A percentile compares a stretch with the other conserved stretches of the same genome.
phyloP scores from a whole-genome alignment of 1,140 invertebrate genomes.

The Pollicipes pollicipes region DNA sequence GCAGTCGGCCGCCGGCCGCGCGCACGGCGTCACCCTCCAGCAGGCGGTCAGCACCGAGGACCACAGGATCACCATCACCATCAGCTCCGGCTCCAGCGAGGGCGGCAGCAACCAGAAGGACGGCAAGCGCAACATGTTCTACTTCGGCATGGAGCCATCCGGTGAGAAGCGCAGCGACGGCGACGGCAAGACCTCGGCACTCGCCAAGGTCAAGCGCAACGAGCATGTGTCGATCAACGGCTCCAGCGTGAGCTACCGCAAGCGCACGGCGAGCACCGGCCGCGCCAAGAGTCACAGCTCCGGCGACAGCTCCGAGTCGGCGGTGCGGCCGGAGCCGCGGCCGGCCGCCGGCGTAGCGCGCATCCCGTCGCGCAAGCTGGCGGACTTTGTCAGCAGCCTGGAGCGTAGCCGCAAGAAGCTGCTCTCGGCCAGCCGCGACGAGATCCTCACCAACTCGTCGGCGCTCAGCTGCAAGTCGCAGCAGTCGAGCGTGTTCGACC shows the following conservation, averaged over 20 bases:
- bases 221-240: not conserved
- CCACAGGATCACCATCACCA: not conserved
- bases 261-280: not conserved
- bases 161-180: not conserved
- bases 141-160: not conserved
- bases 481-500: not conserved
- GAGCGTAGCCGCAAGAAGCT: not conserved
- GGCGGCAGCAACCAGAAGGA: not conserved
- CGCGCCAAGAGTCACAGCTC: not conserved
- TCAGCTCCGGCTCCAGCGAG: not conserved
- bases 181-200: not conserved
- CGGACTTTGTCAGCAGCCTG: not conserved
- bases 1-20: not conserved
- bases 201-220: not conserved
- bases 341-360: not conserved
- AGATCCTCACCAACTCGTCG: constrained; percentile 1
- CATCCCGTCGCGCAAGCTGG: not conserved
- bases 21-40: not conserved
- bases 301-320: no score
- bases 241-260: not conserved
- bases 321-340: no score
- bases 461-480: not conserved
- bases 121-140: not conserved
- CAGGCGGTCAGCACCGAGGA: not conserved
- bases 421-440: not conserved